A percentile compares a stretch with the other conserved stretches of the same genome.
These are phyloP conservation scores for Oxystoma pomonae DNA, from an alignment of 2,888 invertebrate genomes.

Conservation along the genomic window DNA sequence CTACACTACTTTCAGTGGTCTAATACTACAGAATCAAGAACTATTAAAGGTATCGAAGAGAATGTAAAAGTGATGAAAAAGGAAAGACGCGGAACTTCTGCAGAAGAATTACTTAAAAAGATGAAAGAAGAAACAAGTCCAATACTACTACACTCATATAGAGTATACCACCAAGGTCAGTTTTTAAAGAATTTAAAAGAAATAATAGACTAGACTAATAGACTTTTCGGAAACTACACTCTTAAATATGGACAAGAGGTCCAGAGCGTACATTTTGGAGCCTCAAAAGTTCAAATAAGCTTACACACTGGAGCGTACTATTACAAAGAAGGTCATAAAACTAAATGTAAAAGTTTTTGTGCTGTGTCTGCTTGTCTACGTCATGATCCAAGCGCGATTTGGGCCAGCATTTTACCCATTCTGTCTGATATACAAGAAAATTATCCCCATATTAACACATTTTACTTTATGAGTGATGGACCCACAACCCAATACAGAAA, in stretches of 20 bases:
- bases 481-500: not conserved
- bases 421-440: not conserved
- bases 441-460: not conserved
- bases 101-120: too few relatives aligned
- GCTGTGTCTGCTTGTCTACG: not conserved
- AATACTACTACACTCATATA: too few relatives aligned
- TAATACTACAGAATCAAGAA: not conserved
- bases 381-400: not conserved
- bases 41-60: not conserved
- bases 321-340: not conserved
- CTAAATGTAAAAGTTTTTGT: not conserved
- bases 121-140: too few relatives aligned
- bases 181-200: too few relatives aligned
- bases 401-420: not conserved
- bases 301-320: conserved; percentile 10
- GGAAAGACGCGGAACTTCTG: too few relatives aligned
- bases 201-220: too few relatives aligned
- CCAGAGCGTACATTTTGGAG: conserved; percentile 15
- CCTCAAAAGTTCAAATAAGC: conserved; percentile 7
- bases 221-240: conserved; percentile 6
- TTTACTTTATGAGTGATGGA: not conserved
- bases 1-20: not conserved
- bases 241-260: conserved; percentile 14
- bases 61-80: not conserved
- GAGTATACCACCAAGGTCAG: not conserved